Evolutionary conservation across 2,113 vertebrate species (phyloP), one percentile per base, ranked within the genome.

Genomic region (Ornithorhynchus anatinus): DNA sequence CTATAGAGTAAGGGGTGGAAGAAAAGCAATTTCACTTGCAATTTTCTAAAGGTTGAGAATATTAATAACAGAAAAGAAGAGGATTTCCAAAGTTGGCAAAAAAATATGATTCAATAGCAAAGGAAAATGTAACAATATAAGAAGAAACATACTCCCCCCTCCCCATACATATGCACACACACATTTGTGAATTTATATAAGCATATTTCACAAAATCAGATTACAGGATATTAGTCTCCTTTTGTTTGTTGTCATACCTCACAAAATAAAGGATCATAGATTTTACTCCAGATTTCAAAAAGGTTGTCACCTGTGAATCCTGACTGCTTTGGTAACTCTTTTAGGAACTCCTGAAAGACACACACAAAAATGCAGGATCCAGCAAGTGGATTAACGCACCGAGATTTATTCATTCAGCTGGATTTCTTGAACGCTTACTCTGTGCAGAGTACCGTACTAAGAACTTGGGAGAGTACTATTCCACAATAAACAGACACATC

Each of bases 221-320:
- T 0, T 0, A 9, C 4, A 72, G 31, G 15, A 60, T 47, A 48
- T 13, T 36, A 23, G 70, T 33, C 39, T 0, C 5, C 5, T 16
- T 17, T 31, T 67, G 8, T 12, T 45, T 25, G 59, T 75, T 9
- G 38, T 52, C 53, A 84, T 94, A 94, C 93, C 93, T 94, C 92
- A 75, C 92, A 91, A 51, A 70, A 48, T 15, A 94, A 85, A 47
- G 93, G 86, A 39, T 94, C 93, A 0, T 94, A 93, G 68, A 87
- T 5, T 3, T 59, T 86, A 68, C 83, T 93, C 92, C 91, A 94
- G 32, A 91, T 75, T 74, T 75, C 69, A 31, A 85, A 77, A 59
- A 90, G 88, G 29, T 89, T 63, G 27, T 80, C 39, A 59, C 44
- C 58, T 42, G 84, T 61, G 23, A 90, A 75, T 65, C 93, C 93